phyloP scores from a whole-genome alignment of 2,888 invertebrate genomes.

The Thecophora atra region DNA sequence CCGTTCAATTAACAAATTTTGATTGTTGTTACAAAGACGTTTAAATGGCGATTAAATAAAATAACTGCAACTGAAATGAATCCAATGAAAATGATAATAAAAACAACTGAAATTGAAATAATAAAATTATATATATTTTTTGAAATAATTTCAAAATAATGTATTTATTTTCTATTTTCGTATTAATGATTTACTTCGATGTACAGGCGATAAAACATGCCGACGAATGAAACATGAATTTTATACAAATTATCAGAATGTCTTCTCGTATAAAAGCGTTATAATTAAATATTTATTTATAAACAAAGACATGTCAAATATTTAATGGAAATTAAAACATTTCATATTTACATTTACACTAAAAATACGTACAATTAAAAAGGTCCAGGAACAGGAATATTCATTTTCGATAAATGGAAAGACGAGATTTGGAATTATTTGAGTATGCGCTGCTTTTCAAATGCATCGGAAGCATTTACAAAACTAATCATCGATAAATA shows the following conservation, averaged over 20 bases:
- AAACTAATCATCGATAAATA: conserved; percentile 10
- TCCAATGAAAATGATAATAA: conserved; percentile 38
- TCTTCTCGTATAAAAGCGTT: not conserved
- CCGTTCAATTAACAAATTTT: too few relatives aligned
- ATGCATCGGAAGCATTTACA: conserved; percentile 22
- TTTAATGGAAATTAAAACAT: not conserved
- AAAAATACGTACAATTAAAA: not conserved
- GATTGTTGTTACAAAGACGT: too few relatives aligned
- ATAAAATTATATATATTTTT: conserved; percentile 41
- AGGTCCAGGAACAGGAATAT: conserved; percentile 9
- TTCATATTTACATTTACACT: conserved; percentile 20
- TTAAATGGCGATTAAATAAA: conserved; percentile 23
- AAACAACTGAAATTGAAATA: conserved; percentile 20
- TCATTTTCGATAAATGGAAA: conserved; percentile 30
- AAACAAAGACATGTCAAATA: not conserved
- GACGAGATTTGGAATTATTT: conserved; percentile 22
- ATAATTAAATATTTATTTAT: not conserved
- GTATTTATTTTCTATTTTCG: conserved; percentile 32
- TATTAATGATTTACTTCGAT: not conserved
- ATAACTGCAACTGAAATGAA: conserved; percentile 15
- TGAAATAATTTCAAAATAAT: conserved; percentile 53
- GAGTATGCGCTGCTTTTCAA: conserved; percentile 8
- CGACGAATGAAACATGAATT: not conserved
- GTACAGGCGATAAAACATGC: not conserved
- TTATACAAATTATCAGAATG: not conserved